phyloP scores from a whole-genome alignment of 2,797 vertebrate genomes.

The Margarornis squamiger region DNA sequence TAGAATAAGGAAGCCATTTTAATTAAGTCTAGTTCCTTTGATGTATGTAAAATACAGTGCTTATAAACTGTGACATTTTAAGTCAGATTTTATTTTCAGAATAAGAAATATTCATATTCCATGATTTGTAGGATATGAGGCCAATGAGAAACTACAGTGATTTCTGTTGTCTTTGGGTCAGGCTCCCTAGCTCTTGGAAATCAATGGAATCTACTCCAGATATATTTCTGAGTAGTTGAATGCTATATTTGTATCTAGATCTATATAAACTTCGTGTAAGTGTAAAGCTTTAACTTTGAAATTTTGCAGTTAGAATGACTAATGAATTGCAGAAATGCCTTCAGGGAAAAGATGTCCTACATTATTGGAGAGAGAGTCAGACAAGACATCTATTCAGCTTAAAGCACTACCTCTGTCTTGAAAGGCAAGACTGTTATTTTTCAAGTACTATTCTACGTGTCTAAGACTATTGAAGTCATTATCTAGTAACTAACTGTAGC shows the following conservation, averaged over 20 bases:
- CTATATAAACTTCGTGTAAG: not conserved
- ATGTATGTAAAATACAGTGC: not conserved
- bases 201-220: not conserved
- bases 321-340: slow-evolving; percentile 1
- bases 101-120: not conserved
- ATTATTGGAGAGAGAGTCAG: not conserved
- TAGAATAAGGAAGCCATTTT: not conserved
- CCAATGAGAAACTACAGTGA: not conserved
- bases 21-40: not conserved
- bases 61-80: not conserved
- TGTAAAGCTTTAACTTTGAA: not conserved
- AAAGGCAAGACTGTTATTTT: not conserved
- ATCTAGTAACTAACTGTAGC: not conserved
- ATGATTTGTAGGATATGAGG: not conserved
- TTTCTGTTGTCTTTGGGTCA: not conserved
- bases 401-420: not conserved
- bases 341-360: not conserved
- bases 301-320: not conserved
- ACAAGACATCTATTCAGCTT: not conserved
- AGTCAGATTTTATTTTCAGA: not conserved
- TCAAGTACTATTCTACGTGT: not conserved
- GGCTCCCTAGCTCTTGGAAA: not conserved
- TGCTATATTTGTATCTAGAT: not conserved
- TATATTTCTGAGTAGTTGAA: not conserved
- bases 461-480: not conserved